Conservation (phyloP, 2,888 invertebrate genomes). For the Ctena decussata region DNA sequence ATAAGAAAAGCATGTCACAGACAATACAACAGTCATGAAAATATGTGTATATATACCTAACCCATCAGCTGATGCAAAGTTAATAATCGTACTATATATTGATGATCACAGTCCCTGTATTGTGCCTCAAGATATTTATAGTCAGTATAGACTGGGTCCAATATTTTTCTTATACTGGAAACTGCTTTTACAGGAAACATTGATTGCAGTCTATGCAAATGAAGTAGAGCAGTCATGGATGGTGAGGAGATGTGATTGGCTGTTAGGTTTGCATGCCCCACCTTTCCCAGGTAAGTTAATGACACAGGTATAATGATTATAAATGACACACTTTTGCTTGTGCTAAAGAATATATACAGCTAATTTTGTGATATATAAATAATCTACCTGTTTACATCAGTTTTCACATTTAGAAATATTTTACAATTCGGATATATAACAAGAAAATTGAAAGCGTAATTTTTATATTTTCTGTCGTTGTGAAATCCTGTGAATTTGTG, state of each 20-base stretch:
- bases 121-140: background rate
- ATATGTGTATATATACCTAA: too few species aligned
- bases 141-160: background rate
- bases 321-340: slow-evolving; percentile 1
- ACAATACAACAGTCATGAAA: too few species aligned
- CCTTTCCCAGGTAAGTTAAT: slow-evolving; percentile 3
- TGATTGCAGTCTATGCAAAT: slow-evolving; percentile 1
- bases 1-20: too few species aligned
- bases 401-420: background rate
- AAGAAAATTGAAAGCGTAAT: too few species aligned
- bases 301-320: background rate
- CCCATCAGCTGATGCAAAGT: too few species aligned
- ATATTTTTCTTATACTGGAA: background rate
- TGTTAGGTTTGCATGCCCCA: background rate
- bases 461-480: too few species aligned
- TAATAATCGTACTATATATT: too few species aligned
- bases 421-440: background rate
- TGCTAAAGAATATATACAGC: background rate
- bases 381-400: slow-evolving; percentile 3
- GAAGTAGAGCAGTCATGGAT: background rate
- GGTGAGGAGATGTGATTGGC: background rate
- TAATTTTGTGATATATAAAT: background rate
- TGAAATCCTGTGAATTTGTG: too few species aligned
- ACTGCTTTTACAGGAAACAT: background rate
- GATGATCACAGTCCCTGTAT: too few species aligned